These are phyloP conservation scores for Onchidella celtica DNA, from an alignment of 2,888 invertebrate species.

Conservation along the genomic window DNA sequence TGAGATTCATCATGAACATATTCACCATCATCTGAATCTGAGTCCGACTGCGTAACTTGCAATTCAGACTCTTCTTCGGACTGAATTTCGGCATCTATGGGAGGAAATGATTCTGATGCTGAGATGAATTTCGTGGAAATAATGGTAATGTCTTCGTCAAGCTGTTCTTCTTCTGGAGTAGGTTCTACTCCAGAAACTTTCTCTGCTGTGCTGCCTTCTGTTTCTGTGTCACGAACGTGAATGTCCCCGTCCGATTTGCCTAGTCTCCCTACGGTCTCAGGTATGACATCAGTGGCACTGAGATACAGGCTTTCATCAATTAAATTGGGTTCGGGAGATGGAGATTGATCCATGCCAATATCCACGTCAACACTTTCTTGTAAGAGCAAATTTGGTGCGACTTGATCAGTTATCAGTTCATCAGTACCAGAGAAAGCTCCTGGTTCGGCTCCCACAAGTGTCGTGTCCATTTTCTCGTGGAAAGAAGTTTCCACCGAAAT, in stretches of 20 bases:
- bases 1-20: too few species aligned
- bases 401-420: neutral
- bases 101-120: too few species aligned
- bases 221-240: too few species aligned
- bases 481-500: neutral
- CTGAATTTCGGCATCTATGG: too few species aligned
- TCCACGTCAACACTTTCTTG: neutral
- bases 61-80: too few species aligned
- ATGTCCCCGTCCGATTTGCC: neutral
- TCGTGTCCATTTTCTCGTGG: neutral
- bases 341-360: too few species aligned
- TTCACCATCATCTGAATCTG: too few species aligned
- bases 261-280: neutral
- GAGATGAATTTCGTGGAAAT: too few species aligned
- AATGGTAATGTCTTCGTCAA: too few species aligned
- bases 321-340: neutral
- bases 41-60: too few species aligned
- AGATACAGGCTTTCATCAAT: neutral
- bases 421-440: neutral
- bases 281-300: neutral
- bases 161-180: too few species aligned
- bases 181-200: too few species aligned
- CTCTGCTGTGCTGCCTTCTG: neutral
- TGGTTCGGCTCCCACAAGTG: neutral
- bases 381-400: neutral